phyloP scores from a whole-genome alignment of 1,140 invertebrate genomes.

The Plodia interpunctella region DNA sequence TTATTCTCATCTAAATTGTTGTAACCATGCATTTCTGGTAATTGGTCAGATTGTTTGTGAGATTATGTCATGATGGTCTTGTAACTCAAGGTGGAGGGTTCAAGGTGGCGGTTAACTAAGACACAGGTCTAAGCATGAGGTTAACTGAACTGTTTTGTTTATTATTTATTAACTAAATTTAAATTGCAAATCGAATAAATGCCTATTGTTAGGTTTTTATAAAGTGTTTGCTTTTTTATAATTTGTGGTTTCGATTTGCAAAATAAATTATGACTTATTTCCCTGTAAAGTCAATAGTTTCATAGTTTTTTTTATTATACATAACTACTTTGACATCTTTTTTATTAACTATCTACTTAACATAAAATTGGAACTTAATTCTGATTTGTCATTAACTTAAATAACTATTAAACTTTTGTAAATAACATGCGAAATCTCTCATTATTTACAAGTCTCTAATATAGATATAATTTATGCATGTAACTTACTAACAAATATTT shows the following conservation, averaged over 20 bases:
- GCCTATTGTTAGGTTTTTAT: neutral
- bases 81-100: conserved; percentile 11
- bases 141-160: neutral
- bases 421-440: too few relatives aligned
- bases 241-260: neutral
- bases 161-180: too few relatives aligned
- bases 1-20: too few relatives aligned
- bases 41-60: neutral
- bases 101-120: conserved; percentile 14
- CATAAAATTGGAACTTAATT: too few relatives aligned
- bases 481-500: conserved; percentile 45
- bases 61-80: neutral
- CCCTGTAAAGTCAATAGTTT: too few relatives aligned
- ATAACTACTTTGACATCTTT: too few relatives aligned
- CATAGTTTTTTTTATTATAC: too few relatives aligned
- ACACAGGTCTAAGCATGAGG: neutral
- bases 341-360: too few relatives aligned
- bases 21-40: neutral
- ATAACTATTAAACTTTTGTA: too few relatives aligned
- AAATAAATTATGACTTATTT: too few relatives aligned
- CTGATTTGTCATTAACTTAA: too few relatives aligned
- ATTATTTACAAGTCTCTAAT: neutral
- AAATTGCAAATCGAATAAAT: neutral
- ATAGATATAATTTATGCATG: conserved; percentile 29
- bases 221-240: neutral